Percentiles rank a stretch among this genome's conserved stretches.
Conservation (phyloP, 2,888 invertebrate genomes). For the Melieria picta region DNA sequence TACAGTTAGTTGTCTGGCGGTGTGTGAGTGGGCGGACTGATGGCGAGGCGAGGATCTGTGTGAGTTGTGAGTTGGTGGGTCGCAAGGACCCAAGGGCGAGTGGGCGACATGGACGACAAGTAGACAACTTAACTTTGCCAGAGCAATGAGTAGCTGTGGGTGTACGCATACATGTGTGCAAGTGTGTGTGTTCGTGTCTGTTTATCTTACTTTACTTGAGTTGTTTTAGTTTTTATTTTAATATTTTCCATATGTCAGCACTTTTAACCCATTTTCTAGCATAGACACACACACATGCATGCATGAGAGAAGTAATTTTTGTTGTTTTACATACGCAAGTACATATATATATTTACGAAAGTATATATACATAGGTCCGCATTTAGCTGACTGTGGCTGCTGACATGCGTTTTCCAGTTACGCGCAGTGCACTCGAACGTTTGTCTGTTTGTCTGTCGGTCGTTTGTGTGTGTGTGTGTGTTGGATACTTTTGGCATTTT, state of each 20-base stretch:
- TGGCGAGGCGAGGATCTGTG: too few relatives aligned
- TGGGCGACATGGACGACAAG: too few relatives aligned
- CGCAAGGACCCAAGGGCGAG: too few relatives aligned
- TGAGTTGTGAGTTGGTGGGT: too few relatives aligned
- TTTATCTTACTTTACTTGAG: too few relatives aligned
- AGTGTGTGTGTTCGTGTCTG: too few relatives aligned
- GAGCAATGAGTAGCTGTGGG: too few relatives aligned
- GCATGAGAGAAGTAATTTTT: not conserved
- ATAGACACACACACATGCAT: not conserved
- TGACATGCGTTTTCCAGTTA: not conserved
- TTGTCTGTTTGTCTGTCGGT: not conserved
- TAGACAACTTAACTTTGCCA: too few relatives aligned
- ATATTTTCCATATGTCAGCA: constrained; percentile 40
- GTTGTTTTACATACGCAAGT: not conserved
- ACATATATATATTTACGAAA: not conserved
- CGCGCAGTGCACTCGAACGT: not conserved
- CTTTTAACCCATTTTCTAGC: constrained; percentile 38
- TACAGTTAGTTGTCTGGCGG: too few relatives aligned
- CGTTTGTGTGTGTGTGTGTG: too few relatives aligned
- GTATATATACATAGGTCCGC: not conserved
- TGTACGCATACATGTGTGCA: not conserved
- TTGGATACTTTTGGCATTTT: constrained; percentile 39
- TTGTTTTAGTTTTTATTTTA: too few relatives aligned
- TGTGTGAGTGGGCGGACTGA: too few relatives aligned
- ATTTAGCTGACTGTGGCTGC: not conserved